A percentile compares a stretch with the other conserved stretches of the same genome.
These are phyloP conservation scores for Hippolais icterina DNA, from an alignment of 2,113 vertebrate genomes.

Conservation along the genomic window DNA sequence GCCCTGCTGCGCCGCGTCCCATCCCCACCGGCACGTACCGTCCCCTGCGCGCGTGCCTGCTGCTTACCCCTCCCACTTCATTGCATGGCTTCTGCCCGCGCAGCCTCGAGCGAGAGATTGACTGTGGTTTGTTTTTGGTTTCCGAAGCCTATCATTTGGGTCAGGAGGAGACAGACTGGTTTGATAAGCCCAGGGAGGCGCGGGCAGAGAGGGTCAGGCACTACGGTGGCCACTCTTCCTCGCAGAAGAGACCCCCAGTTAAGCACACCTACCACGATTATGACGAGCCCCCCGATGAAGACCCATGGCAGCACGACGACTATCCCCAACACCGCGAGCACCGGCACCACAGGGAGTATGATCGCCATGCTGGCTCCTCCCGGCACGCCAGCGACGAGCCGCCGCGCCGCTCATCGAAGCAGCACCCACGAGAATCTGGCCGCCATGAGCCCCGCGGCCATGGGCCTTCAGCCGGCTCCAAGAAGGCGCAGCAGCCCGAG, in stretches of 20 bases:
- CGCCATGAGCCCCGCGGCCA: conserved; percentile 82
- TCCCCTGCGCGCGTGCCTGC: conserved; percentile 67
- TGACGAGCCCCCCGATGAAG: conserved; percentile 92
- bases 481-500: conserved; percentile 80
- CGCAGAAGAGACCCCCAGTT: conserved; percentile 87
- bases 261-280: conserved; percentile 96
- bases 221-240: conserved; percentile 88
- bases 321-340: conserved; percentile 88
- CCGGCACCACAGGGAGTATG: conserved; percentile 86
- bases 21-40: conserved; percentile 53
- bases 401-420: conserved; percentile 84
- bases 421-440: conserved; percentile 85
- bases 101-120: conserved; percentile 68
- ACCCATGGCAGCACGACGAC: conserved; percentile 86
- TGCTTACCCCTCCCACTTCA: conserved; percentile 70
- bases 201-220: conserved; percentile 91
- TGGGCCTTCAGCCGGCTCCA: conserved; percentile 75
- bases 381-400: conserved; percentile 85
- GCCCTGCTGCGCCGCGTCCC: conserved; percentile 59
- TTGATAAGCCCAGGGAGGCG: conserved; percentile 97
- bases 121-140: conserved; percentile 89
- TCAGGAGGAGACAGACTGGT: conserved; percentile 99
- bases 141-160: conserved; percentile 98
- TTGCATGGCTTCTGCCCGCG: conserved; percentile 85
- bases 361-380: conserved; percentile 84